phyloP scores from a whole-genome alignment of 1,140 invertebrate genomes.

The Drosophila ironensis region DNA sequence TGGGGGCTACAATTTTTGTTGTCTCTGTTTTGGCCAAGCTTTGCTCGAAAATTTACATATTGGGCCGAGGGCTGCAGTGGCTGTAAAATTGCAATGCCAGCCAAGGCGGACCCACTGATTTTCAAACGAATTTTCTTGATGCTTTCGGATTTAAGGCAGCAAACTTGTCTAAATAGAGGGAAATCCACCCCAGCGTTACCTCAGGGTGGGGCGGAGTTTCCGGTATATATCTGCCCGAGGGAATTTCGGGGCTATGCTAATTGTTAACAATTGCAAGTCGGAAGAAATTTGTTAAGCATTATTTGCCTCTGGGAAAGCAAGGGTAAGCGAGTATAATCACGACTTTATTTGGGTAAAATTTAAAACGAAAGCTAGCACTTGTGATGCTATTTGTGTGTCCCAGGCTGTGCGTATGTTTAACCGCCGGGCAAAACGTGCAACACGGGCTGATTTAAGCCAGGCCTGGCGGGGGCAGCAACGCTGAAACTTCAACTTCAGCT shows the following conservation, averaged over 20 bases:
- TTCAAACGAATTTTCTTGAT: conserved; percentile 21
- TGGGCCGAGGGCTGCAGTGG: conserved; percentile 24
- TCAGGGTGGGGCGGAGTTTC: conserved; percentile 9
- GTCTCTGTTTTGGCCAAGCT: conserved; percentile 28
- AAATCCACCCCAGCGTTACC: conserved; percentile 21
- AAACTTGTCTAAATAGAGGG: conserved; percentile 22
- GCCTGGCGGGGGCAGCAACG: conserved; percentile 7
- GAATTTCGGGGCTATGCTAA: no score
- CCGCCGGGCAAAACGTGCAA: conserved; percentile 23
- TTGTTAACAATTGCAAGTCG: no score
- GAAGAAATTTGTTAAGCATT: no score
- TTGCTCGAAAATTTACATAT: conserved; percentile 58
- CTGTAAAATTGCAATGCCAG: conserved; percentile 20
- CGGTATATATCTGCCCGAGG: background rate
- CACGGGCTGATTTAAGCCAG: conserved; percentile 13
- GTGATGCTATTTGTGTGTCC: background rate
- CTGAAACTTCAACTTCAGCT: background rate
- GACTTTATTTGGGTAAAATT: no score
- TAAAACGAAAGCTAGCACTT: no score
- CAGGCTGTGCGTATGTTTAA: conserved; percentile 1
- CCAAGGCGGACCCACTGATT: conserved; percentile 2
- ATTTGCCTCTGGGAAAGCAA: no score
- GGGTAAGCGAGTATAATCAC: no score
- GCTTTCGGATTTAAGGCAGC: conserved; percentile 21
- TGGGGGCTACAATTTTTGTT: conserved; percentile 41